phyloP scores from a whole-genome alignment of 2,888 invertebrate genomes.

The Rhamphomyia laevipes region DNA sequence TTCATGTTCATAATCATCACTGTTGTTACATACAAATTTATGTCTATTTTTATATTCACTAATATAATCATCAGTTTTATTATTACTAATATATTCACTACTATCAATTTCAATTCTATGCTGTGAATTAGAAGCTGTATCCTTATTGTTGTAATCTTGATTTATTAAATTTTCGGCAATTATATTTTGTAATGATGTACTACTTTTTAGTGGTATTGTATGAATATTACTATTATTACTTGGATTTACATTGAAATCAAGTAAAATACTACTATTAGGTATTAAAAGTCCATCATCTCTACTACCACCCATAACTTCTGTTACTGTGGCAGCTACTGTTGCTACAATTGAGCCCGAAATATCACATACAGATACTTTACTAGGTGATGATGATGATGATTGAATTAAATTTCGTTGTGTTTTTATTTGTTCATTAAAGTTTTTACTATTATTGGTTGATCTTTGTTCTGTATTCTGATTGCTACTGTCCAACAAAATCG shows the following conservation, averaged over 20 bases:
- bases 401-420: constrained; percentile 9
- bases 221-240: neutral
- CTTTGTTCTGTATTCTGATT: neutral
- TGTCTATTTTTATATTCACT: no score
- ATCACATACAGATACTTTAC: constrained; percentile 2
- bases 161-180: no score
- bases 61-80: no score
- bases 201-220: neutral
- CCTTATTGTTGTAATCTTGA: no score
- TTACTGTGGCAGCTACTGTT: constrained; percentile 15
- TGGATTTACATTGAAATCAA: no score
- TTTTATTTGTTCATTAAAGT: neutral
- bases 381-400: no score
- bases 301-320: constrained; percentile 34
- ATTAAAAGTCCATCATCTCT: constrained; percentile 7
- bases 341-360: constrained; percentile 14
- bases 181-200: no score
- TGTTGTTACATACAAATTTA: no score
- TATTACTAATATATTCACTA: no score
- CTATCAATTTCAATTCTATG: no score
- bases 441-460: neutral
- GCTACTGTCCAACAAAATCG: neutral
- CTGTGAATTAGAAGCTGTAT: no score
- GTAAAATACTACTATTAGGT: constrained; percentile 5
- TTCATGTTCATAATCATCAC: neutral